Base-by-base conservation (phyloP, 2,888 invertebrate species). In the Drosophila quasianomalipes region DNA sequence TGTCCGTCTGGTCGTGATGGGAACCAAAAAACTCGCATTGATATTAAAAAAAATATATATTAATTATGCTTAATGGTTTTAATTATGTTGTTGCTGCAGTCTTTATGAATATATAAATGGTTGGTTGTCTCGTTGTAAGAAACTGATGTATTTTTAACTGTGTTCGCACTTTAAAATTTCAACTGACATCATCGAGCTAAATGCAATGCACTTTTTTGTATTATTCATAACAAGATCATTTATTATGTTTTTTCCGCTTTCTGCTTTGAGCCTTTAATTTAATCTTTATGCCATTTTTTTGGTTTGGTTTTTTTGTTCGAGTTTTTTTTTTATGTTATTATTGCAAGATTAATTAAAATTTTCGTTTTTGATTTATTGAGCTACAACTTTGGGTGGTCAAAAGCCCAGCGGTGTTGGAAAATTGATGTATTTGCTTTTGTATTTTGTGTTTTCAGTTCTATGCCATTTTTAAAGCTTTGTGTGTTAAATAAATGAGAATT, bases 351-450 rank as follows among this genome's bases (percentile, higher is more conserved):
- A 83, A 85, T 85, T 82, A 83, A 71, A 67, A 70, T 76, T 72
- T 82, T 84, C 59, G 30, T 28, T 74, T 82, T 68, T 85, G 84
- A 85, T 85, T 86, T 82, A 85, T 85, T 80, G 54, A 58, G 58
- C 66, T 37, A 69, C 26, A 73, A 22, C 52, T 74, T 81, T 70
- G 73, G 71, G 69, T 72, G 67, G 72, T 53, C 70, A 44, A 58
- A 59, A 59, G 28, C 31, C 74, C 67, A 58, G 31, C 31, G 60
- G 66, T 47, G 22, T 10, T 62, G n/a, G 6, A 16, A 22, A 54
- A 41, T 61, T 10, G 33, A 51, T 47, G 37, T 22, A 5, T 33
- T 31, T 22, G 22, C 28, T 52, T 30, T 54, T 66, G 7, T 39
- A 22, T 22, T 28, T 28, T n/a, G 19, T 54, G n/a, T 39, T 62